Base-by-base conservation (phyloP, 2,113 vertebrate genomes). In the Mystacornis crossleyi region DNA sequence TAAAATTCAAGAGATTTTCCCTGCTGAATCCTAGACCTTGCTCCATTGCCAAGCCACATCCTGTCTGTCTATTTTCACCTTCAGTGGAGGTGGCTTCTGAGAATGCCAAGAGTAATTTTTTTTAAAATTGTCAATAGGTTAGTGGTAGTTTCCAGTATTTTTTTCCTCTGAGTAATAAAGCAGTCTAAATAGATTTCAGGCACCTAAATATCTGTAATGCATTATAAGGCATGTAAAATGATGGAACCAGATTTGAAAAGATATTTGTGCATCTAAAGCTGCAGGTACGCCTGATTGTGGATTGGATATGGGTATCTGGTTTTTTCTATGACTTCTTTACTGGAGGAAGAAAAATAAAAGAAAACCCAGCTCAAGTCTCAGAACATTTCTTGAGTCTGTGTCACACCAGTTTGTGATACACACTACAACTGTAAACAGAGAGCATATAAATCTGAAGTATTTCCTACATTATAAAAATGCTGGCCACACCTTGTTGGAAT, bases 1-100 rank as follows among this genome's bases (percentile, higher is more conserved):
- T 90, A 81, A 86, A 78, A 86, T 86, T 78, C 51, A 45, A 71
- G 64, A 78, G 80, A 50, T 86, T 86, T 80, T 72, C 43, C n/a
- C 31, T 84, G 24, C 57, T 91, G 58, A 93, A 75, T 79, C 65
- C 50, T 90, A 18, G 64, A 42, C 25, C 28, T 88, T 26, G n/a
- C 11, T 67, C 31, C 13, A 42, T 18, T 81, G 36, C 51, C 45
- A 72, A 62, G 34, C 62, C 34, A 62, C 33, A 23, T 86, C 64
- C 58, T 73, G 6, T 48, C 33, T 33, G 8, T 60, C 42, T 69
- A 9, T 74, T 77, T 55, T 58, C 51, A 90, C 66, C 62, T 81
- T 45, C 47, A 86, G 50, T 50, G 57, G 64, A 90, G 31, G 12
- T 90, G 48, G 51, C 55, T 90, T 88, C 65, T 64, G 23, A 84